A percentile compares a stretch with the other conserved stretches of the same genome.
These are phyloP conservation scores for Cephus cinctus DNA, from an alignment of 1,140 invertebrate genomes.

Conservation along the genomic window DNA sequence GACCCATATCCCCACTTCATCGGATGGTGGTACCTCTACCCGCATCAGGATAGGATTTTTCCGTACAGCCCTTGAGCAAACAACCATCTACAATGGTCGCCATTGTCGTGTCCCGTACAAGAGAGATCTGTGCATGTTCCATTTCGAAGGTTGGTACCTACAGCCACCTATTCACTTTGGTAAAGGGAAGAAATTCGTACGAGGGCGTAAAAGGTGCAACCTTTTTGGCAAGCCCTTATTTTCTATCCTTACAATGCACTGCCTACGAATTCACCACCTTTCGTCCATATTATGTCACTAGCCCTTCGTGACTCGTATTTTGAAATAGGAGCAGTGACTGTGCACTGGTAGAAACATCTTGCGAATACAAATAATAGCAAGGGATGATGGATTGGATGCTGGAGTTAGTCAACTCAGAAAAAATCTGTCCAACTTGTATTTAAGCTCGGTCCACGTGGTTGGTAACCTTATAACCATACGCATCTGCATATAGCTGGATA, in stretches of 20 bases:
- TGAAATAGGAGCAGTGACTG: conserved; percentile 18
- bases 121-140: conserved; percentile 1
- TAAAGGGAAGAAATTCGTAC: conserved; percentile 35
- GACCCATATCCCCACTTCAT: conserved; percentile 35
- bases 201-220: conserved; percentile 35
- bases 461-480: no score
- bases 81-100: conserved; percentile 25
- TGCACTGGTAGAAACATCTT: background rate
- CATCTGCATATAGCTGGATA: no score
- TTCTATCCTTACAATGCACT: conserved; percentile 8
- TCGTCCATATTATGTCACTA: conserved; percentile 26
- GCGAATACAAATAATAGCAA: background rate
- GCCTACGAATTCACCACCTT: conserved; percentile 19
- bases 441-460: no score
- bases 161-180: conserved; percentile 7
- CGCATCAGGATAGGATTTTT: conserved; percentile 12
- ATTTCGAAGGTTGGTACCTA: no score
- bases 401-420: no score
- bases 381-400: background rate
- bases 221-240: conserved; percentile 7
- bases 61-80: conserved; percentile 31
- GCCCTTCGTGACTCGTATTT: conserved; percentile 7
- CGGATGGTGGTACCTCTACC: background rate
- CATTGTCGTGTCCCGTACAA: conserved; percentile 23
- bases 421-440: no score